Evolutionary conservation across 2,113 vertebrate genomes (phyloP).

Genomic region (Sigmodon hispidus): DNA sequence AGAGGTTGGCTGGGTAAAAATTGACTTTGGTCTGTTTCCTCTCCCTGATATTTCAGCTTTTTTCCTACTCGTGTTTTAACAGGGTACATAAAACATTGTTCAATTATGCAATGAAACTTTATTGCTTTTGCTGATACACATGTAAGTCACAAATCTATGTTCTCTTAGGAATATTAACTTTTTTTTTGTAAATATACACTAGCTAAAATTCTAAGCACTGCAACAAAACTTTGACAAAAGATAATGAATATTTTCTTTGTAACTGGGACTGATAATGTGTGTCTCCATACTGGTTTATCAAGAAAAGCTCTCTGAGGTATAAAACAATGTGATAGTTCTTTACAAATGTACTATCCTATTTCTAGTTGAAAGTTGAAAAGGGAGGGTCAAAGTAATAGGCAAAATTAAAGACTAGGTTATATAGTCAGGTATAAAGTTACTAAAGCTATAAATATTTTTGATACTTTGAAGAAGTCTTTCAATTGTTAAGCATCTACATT

Average conservation of each 20-base stretch:
- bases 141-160: neutral
- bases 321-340: neutral
- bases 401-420: neutral
- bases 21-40: too few species aligned
- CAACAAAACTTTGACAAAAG: neutral
- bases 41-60: too few species aligned
- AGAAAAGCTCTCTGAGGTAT: neutral
- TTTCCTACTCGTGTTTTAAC: too few species aligned
- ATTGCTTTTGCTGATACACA: neutral
- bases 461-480: neutral
- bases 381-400: neutral
- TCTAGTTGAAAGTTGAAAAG: slow-evolving; percentile 47
- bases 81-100: neutral
- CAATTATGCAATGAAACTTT: neutral
- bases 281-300: neutral
- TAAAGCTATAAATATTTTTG: neutral
- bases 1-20: too few species aligned
- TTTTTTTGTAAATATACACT: neutral
- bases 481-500: neutral
- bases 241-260: neutral
- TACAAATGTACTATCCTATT: neutral
- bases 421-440: neutral
- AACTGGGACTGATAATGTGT: neutral
- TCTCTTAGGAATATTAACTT: neutral
- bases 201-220: neutral